These are phyloP conservation scores for Dufourea novaeangliae DNA, from an alignment of 1,140 invertebrate species.

Conservation along the genomic window DNA sequence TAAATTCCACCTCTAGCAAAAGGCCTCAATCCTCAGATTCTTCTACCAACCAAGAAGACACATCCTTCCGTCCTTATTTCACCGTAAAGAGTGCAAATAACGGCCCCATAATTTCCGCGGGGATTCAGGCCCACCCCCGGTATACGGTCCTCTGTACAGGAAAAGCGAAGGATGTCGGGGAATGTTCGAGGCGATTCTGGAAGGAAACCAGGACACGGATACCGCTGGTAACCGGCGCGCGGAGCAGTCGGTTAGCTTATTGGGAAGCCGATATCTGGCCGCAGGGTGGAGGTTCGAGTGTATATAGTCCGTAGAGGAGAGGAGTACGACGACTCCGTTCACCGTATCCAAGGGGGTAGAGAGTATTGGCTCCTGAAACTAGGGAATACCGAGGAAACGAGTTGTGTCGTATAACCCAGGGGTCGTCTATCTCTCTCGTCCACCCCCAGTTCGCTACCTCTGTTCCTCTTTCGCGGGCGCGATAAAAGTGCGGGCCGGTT, in stretches of 20 bases:
- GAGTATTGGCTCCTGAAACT: conserved; percentile 68
- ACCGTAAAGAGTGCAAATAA: background rate
- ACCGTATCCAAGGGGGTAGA: conserved; percentile 55
- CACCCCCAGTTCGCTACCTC: conserved; percentile 8
- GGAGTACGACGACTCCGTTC: conserved; percentile 54
- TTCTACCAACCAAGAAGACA: background rate
- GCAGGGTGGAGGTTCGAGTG: conserved; percentile 70
- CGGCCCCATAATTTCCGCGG: background rate
- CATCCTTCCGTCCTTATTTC: background rate
- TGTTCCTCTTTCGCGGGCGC: conserved; percentile 28
- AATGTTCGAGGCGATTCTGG: conserved; percentile 46
- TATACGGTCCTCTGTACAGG: too few relatives aligned
- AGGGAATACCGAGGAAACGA: conserved; percentile 69
- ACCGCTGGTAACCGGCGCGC: conserved; percentile 68
- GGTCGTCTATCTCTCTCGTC: conserved; percentile 22
- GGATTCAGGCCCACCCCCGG: too few relatives aligned
- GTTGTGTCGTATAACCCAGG: conserved; percentile 64
- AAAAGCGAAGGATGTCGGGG: conserved; percentile 31
- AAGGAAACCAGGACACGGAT: conserved; percentile 67
- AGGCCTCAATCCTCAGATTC: background rate
- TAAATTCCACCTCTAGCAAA: too few relatives aligned
- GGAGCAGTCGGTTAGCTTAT: conserved; percentile 76
- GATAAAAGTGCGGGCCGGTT: conserved; percentile 49
- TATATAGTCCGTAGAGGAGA: conserved; percentile 31
- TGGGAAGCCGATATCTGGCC: conserved; percentile 82